Evolutionary conservation across 2,113 vertebrate species (phyloP), one percentile per base, ranked within the genome.

Genomic region (Columbina picui): DNA sequence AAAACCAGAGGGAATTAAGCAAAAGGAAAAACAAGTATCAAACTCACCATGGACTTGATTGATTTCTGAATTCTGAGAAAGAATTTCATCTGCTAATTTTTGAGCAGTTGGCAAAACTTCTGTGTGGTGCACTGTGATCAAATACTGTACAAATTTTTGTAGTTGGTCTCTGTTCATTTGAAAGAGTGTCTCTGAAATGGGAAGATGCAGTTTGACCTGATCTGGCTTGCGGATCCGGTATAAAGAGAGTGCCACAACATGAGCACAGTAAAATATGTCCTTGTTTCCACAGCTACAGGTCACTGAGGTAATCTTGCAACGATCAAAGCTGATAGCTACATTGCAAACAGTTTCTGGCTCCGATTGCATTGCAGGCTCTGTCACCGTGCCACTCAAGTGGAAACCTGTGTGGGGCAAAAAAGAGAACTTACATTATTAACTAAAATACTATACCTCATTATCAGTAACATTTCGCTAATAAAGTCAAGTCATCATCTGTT

Each of bases 101-200:
- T 99, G 99, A 81, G 99, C 99, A 38, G 99, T 99, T 96, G 99
- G 99, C 98, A 99, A 98, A 97, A 99, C 99, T 98, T 99, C 99
- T 8, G 99, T 99, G 97, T 99, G 99, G 97, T 99, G 99, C 75
- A 99, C 99, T 93, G 99, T 99, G 95, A 99, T 99, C 97, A 99
- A 98, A 98, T 99, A 99, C 99, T 99, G 99, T 94, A 99, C 99
- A 93, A 99, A 99, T 97, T 99, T 99, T 97, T 99, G 99, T 76
- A 99, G 98, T 97, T 99, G 99, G 98, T 99, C 99, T 98, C 99
- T 98, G 98, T 99, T 99, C 99, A 99, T 99, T 98, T 99, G 99
- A 98, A 99, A 99, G 53, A 99, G 98, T 56, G 99, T 99, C 97
- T 99, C 99, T 94, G 99, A 99, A 98, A 99, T 99, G 97, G 99